A percentile compares a stretch with the other conserved stretches of the same genome.
Evolutionary conservation across 2,797 vertebrate genomes (phyloP).

Genomic region (Ctenopoma kingsleyae): DNA sequence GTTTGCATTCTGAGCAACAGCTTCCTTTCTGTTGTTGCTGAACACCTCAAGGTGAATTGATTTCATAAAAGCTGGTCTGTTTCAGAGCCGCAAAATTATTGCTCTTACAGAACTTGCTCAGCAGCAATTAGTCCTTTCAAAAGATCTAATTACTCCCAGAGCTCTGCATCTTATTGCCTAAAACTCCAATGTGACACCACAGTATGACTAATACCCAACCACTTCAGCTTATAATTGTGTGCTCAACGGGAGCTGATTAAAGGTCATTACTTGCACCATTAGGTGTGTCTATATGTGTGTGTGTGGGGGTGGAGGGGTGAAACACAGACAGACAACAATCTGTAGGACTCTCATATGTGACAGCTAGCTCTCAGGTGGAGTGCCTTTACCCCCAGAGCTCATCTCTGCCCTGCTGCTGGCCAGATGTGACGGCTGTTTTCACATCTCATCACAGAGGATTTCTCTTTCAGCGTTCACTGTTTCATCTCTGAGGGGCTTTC

Average conservation of each 20-base stretch:
- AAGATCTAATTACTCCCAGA: conserved; percentile 43
- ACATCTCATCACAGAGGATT: conserved; percentile 14
- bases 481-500: conserved; percentile 13
- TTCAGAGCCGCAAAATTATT: conserved; percentile 18
- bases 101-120: conserved; percentile 19
- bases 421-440: conserved; percentile 43
- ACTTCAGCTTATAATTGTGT: conserved; percentile 57
- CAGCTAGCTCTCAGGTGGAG: conserved; percentile 38
- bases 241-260: conserved; percentile 67
- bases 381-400: conserved; percentile 19
- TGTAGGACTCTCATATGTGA: conserved; percentile 42
- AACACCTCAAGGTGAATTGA: neutral
- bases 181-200: conserved; percentile 24
- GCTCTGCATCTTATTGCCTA: conserved; percentile 25
- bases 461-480: neutral
- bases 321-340: conserved; percentile 19
- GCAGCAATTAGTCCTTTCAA: conserved; percentile 5
- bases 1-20: neutral
- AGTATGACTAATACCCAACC: conserved; percentile 60
- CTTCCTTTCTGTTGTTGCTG: neutral
- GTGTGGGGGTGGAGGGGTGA: conserved; percentile 24
- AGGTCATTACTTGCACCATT: conserved; percentile 53
- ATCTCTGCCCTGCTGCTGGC: conserved; percentile 34
- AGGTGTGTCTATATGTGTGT: conserved; percentile 22
- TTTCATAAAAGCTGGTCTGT: neutral